Base-by-base conservation (phyloP, 2,797 vertebrate genomes). In the Danio jaintianensis region DNA sequence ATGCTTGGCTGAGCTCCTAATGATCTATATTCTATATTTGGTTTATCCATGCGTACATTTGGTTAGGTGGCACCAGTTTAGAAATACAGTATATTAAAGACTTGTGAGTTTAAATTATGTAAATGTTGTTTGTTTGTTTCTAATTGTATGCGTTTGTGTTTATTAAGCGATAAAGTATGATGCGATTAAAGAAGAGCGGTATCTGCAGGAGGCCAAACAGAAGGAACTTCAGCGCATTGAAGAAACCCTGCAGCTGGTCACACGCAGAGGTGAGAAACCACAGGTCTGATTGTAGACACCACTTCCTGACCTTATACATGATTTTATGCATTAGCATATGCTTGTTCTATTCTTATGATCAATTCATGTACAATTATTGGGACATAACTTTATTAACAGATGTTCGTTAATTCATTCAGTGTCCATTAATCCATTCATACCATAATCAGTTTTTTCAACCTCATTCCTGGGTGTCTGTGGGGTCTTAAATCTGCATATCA, bases 191-290 rank as follows among this genome's bases (percentile, higher is more conserved):
- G 98, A 99, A 87, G 96, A 98, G 89, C 94, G 91, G 47, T 94
- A 95, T 74, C 91, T 94, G 59, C 97, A 98, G 86, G 97, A 98
- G 86, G 92, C 89, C 22, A 99, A 99, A 85, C 96, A 97, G 85
- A 96, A 89, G 77, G 97, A 99, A 68, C 90, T 99, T 82, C 93
- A 94, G 62, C 94, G 96, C 85, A 97, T 99, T 82, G 97, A 98
- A 85, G 96, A 97, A 78, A 96, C 96, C 2, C 89, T 99, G 56
- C 96, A 94, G 88, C 94, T 93, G 89, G 95, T 95, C 0, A 93
- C 96, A 40, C 93, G 93, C 53, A 95, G 95, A 96, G 97, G 98
- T 99, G 93, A 90, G 89, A n/a, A 59, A 47, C 22, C 20, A 7
- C 18, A 0, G 11, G n/a, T 0, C 67, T 45, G 47, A 79, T 66